phyloP scores from a whole-genome alignment of 2,113 vertebrate genomes.

The Cercocebus atys region DNA sequence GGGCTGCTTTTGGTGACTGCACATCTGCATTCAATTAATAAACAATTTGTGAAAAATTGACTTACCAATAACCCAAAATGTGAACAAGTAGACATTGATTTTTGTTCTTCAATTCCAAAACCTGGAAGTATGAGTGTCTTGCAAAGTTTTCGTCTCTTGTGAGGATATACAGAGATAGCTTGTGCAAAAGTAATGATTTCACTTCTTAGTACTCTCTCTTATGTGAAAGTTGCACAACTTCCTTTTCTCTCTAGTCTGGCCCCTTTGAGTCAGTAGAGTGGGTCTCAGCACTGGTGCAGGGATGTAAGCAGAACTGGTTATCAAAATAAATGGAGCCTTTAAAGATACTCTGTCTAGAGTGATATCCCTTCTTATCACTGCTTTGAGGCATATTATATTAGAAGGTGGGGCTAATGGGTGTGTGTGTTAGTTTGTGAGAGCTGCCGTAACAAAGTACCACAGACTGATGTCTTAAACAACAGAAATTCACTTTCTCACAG shows the following conservation, averaged over 20 bases:
- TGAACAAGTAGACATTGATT: background rate
- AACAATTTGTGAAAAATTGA: background rate
- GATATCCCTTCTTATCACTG: background rate
- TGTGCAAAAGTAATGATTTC: background rate
- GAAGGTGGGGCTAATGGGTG: background rate
- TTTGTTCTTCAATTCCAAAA: background rate
- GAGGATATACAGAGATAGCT: background rate
- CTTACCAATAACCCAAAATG: background rate
- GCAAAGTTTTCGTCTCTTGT: background rate
- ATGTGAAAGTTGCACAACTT: background rate
- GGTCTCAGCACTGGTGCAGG: background rate
- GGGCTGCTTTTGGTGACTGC: background rate
- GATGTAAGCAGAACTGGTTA: background rate
- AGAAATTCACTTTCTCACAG: background rate
- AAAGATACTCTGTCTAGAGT: background rate
- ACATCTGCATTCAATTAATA: background rate
- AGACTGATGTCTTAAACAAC: background rate
- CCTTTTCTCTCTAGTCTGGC: background rate
- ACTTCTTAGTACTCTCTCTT: background rate
- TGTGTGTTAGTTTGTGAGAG: background rate
- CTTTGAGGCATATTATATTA: background rate
- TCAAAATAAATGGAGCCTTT: background rate
- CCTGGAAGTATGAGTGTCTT: background rate
- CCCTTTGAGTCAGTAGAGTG: background rate
- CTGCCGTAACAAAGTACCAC: background rate